Evolutionary conservation across 1,140 invertebrate genomes (phyloP), one percentile per base, ranked within the genome.

Genomic region (Rhopalosiphum padi): DNA sequence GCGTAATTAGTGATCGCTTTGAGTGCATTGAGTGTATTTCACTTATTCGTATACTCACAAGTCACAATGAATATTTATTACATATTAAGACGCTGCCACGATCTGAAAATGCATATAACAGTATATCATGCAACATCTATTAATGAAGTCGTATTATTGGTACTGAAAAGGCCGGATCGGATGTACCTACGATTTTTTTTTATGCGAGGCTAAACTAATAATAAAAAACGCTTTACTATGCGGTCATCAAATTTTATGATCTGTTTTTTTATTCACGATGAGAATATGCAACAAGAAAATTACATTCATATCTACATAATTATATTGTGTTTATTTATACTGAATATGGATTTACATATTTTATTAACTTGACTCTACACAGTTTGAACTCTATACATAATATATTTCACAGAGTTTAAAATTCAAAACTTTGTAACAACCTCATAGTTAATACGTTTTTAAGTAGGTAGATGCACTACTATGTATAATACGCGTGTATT

Each of bases 311-410:
- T 1, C 11, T n/a, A 77, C 60, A 11, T n/a, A n/a, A 77, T 77
- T 77, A n/a, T 77, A n/a, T 77, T 77, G 60, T 18, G 11, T 18
- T 77, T 77, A n/a, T 77, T n/a, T n/a, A n/a, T 1, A 77, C 30
- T 77, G 60, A n/a, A 77, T n/a, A 77, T 6, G 60, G 60, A 77
- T 77, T 77, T n/a, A 77, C 60, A 77, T 77, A 77, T 77, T 77
- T n/a, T 77, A 77, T n/a, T n/a, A n/a, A 18, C 30, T 77, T 30
- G 60, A n/a, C 30, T n/a, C 30, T 51, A 51, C n/a, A 22, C n/a
- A n/a, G 48, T 51, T 77, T 30, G 60, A n/a, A n/a, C 30, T 21
- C 30, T 77, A 9, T n/a, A 7, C 30, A n/a, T 68, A 30, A 30
- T 30, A 30, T 11, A 23, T 30, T 30, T 30, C 30, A 60, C 25